A percentile compares a stretch with the other conserved stretches of the same genome.
Evolutionary conservation across 2,888 invertebrate species (phyloP).

Genomic region (Pasiphila rectangulata): DNA sequence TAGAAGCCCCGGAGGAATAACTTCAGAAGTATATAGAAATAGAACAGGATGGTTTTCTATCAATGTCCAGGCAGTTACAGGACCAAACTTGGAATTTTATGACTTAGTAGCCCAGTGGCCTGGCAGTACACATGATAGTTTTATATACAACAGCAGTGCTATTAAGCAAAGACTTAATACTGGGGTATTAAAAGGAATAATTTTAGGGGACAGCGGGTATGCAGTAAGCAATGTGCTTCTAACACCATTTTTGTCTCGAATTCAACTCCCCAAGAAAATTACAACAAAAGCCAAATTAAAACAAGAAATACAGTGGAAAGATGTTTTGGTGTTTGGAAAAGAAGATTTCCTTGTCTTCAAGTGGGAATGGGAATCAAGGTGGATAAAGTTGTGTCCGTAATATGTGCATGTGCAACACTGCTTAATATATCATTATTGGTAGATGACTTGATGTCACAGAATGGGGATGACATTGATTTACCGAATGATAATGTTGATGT

Average conservation of each 20-base stretch:
- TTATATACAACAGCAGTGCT: too few species aligned
- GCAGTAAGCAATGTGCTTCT: conserved; percentile 3
- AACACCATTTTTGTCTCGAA: neutral
- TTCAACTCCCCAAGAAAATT: conserved; percentile 11
- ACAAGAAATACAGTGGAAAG: conserved; percentile 32
- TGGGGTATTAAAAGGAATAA: too few species aligned
- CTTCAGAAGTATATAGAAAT: conserved; percentile 27
- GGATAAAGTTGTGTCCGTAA: neutral
- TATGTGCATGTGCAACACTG: too few species aligned
- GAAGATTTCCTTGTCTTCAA: conserved; percentile 1
- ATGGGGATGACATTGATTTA: too few species aligned
- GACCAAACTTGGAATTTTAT: conserved; percentile 33
- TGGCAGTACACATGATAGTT: too few species aligned
- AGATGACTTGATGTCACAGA: too few species aligned
- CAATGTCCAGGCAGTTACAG: conserved; percentile 33
- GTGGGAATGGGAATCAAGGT: neutral
- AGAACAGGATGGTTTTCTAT: conserved; percentile 20
- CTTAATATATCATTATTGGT: too few species aligned
- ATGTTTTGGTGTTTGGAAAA: too few species aligned
- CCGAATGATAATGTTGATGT: too few species aligned
- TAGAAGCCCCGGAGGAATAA: too few species aligned
- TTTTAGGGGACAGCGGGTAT: too few species aligned
- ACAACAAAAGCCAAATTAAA: conserved; percentile 28
- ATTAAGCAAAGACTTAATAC: too few species aligned
- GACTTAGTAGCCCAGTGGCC: conserved; percentile 30